Conservation (phyloP, 2,797 vertebrate species). For the Cossypha heuglini region DNA sequence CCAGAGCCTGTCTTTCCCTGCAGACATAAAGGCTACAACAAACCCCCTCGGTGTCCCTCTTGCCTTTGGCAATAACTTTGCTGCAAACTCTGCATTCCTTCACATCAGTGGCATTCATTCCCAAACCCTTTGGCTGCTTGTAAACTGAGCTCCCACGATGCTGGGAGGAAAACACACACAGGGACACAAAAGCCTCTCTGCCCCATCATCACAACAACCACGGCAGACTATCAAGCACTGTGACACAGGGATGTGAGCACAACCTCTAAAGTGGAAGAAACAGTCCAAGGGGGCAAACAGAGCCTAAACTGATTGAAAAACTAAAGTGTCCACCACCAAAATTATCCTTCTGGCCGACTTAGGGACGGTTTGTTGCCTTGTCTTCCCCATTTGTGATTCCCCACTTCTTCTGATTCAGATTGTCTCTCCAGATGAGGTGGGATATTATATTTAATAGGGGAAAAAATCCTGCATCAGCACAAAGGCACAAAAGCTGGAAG, state of each 20-base stretch:
- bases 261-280: not conserved
- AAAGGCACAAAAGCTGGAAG: not conserved
- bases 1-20: not conserved
- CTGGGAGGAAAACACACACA: not conserved
- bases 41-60: not conserved
- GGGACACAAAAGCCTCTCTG: not conserved
- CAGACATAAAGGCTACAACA: not conserved
- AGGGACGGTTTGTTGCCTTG: not conserved
- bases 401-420: not conserved
- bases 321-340: rapidly evolving
- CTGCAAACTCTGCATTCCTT: not conserved
- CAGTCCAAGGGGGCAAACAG: not conserved
- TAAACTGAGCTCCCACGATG: not conserved
- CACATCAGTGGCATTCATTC: not conserved
- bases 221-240: not conserved
- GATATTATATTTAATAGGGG: not conserved
- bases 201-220: not conserved
- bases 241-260: not conserved
- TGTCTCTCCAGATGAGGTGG: not conserved
- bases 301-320: not conserved
- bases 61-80: not conserved
- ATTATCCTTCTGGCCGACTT: not conserved
- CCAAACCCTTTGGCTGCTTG: not conserved
- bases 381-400: not conserved
- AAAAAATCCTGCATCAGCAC: rapidly evolving